Evolutionary conservation across 2,797 vertebrate species (phyloP), one percentile per base, ranked within the genome.

Genomic region (Scyliorhinus canicula): DNA sequence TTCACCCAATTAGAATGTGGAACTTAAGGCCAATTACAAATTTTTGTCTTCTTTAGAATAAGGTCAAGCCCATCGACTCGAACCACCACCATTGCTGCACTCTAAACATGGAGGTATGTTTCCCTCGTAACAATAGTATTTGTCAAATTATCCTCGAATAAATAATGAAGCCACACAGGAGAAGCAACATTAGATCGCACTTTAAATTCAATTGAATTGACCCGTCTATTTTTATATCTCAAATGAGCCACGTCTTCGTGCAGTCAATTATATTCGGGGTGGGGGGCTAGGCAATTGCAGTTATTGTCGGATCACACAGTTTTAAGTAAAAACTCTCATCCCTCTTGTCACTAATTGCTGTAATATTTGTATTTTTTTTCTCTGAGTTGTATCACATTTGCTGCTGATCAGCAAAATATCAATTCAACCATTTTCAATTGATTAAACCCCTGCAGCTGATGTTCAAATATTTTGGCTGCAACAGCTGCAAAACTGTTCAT

Each of bases 401-500:
- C 52, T n/a, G 35, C 31, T 65, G 63, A 65, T n/a, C 85, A 35
- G 52, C 4, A 35, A 88, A 88, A 57, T 57, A 88, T 88, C 12
- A 88, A 60, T 60, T 57, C 85, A 88, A 52, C 47, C 85, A 55
- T 88, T 88, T 88, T 88, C 35, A 60, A 88, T 60, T 88, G 55
- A 88, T 57, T 88, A 88, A 88, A 57, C 52, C 14, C 52, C 85
- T 88, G 85, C 85, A n/a, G 55, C 85, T 55, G 85, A 88, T 88
- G 50, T 57, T 88, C 85, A 88, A 88, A 88, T 88, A 88, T 88
- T 88, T 88, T 57, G 50, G 85, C 31, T 57, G 6, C 35, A 88
- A 88, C 85, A 88, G 85, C 55, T 88, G 85, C 85, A 88, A 88
- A 19, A 1, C 85, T 57, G 85, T 88, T 88, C 85, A n/a, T 57